phyloP scores from a whole-genome alignment of 2,888 invertebrate genomes.

The Emmelina monodactyla region DNA sequence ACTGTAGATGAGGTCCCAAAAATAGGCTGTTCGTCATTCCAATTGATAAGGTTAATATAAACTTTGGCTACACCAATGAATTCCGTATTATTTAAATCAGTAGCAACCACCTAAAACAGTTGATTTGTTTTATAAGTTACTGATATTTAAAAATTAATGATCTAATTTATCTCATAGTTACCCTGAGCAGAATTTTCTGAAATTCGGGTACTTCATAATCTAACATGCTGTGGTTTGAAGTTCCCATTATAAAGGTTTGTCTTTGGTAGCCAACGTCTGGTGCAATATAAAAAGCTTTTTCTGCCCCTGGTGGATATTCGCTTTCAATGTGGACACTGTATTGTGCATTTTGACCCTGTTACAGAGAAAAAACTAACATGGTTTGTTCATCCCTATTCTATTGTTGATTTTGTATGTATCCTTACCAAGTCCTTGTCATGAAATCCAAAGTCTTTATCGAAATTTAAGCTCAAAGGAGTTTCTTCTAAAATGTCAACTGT shows the following conservation, averaged over 20 bases:
- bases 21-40: slow-evolving; percentile 75
- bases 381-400: too few relatives aligned
- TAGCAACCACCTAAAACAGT: slow-evolving; percentile 45
- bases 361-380: not conserved
- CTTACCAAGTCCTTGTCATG: slow-evolving; percentile 62
- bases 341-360: slow-evolving; percentile 68
- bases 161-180: slow-evolving; percentile 29
- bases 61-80: slow-evolving; percentile 42
- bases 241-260: slow-evolving; percentile 65
- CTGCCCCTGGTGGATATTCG: slow-evolving; percentile 32
- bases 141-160: slow-evolving; percentile 1
- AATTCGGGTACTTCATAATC: slow-evolving; percentile 67
- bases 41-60: slow-evolving; percentile 65
- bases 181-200: slow-evolving; percentile 44
- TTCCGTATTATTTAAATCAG: slow-evolving; percentile 29
- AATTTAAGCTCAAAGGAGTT: slow-evolving; percentile 50
- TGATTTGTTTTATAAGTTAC: too few relatives aligned
- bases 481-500: slow-evolving; percentile 57
- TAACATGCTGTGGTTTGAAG: slow-evolving; percentile 56
- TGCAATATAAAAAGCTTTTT: slow-evolving; percentile 66
- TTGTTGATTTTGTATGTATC: too few relatives aligned
- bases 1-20: slow-evolving; percentile 47
- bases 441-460: slow-evolving; percentile 54
- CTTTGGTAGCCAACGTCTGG: slow-evolving; percentile 68
- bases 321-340: slow-evolving; percentile 53